phyloP scores from a whole-genome alignment of 1,140 invertebrate species.

The Meloidogyne hapla region DNA sequence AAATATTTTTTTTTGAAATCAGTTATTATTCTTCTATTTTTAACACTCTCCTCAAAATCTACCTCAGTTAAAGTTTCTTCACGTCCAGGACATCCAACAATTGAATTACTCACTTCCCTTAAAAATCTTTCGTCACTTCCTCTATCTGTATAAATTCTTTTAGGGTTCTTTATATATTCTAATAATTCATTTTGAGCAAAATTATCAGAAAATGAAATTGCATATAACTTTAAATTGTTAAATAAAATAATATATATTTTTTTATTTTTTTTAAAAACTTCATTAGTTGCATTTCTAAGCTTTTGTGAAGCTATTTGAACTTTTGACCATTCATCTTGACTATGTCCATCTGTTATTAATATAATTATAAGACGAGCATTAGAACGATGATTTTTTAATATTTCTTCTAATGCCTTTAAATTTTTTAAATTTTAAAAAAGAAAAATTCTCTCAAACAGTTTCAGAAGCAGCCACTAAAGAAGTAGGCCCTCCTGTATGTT shows the following conservation, averaged over 20 bases:
- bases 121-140: slow-evolving; percentile 42
- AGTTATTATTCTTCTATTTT: too few relatives aligned
- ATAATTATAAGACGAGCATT: slow-evolving; percentile 42
- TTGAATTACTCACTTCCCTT: slow-evolving; percentile 33
- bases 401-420: slow-evolving; percentile 33
- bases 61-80: neutral
- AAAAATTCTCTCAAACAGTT: slow-evolving; percentile 6
- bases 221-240: slow-evolving; percentile 41
- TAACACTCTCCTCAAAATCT: neutral
- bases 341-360: slow-evolving; percentile 52
- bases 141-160: slow-evolving; percentile 41
- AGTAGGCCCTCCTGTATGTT: slow-evolving; percentile 41
- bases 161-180: slow-evolving; percentile 46
- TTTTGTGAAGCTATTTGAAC: slow-evolving; percentile 41
- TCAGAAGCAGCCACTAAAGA: slow-evolving; percentile 39
- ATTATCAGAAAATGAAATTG: slow-evolving; percentile 48
- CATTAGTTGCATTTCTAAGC: slow-evolving; percentile 32
- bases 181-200: slow-evolving; percentile 48
- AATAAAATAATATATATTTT: slow-evolving; percentile 10
- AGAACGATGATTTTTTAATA: slow-evolving; percentile 14
- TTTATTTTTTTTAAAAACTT: slow-evolving; percentile 28
- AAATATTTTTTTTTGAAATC: too few relatives aligned
- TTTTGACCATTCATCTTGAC: slow-evolving; percentile 52
- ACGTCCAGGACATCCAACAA: slow-evolving; percentile 19
- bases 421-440: neutral